Evolutionary conservation across 2,888 invertebrate species (phyloP).

Genomic region (Megamerina dolium): DNA sequence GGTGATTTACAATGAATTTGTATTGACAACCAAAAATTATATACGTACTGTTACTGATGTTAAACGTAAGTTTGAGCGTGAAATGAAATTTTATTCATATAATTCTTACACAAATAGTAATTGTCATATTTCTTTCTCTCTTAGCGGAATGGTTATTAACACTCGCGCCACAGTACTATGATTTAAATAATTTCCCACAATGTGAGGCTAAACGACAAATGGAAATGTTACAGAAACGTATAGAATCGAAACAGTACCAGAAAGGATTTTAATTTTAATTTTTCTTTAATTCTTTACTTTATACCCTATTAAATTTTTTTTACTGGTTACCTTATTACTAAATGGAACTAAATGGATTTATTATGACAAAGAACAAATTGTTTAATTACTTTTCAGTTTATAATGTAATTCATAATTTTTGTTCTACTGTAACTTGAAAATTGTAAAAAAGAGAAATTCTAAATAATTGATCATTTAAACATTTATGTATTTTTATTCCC

Average conservation of each 20-base stretch:
- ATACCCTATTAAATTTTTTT: no score
- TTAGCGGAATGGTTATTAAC: constrained; percentile 89
- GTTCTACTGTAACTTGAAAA: no score
- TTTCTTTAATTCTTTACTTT: no score
- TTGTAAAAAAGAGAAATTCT: no score
- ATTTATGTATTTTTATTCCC: no score
- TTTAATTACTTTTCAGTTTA: no score
- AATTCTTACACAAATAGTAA: no score
- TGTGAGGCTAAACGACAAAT: constrained; percentile 94
- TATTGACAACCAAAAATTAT: constrained; percentile 98
- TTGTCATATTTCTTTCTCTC: not conserved
- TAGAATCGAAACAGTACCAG: constrained; percentile 83
- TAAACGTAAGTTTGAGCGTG: constrained; percentile 70
- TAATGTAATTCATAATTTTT: no score
- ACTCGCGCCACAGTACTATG: constrained; percentile 97
- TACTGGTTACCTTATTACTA: no score
- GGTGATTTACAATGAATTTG: constrained; percentile 99
- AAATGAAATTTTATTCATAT: not conserved
- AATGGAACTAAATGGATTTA: no score
- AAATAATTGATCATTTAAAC: no score
- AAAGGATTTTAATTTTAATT: constrained; percentile 80
- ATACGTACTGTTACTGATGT: constrained; percentile 98
- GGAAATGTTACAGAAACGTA: constrained; percentile 76
- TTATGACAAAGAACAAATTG: no score
- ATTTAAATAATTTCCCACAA: constrained; percentile 94